Base-by-base conservation (phyloP, 1,140 invertebrate species). In the Drosophila persimilis region DNA sequence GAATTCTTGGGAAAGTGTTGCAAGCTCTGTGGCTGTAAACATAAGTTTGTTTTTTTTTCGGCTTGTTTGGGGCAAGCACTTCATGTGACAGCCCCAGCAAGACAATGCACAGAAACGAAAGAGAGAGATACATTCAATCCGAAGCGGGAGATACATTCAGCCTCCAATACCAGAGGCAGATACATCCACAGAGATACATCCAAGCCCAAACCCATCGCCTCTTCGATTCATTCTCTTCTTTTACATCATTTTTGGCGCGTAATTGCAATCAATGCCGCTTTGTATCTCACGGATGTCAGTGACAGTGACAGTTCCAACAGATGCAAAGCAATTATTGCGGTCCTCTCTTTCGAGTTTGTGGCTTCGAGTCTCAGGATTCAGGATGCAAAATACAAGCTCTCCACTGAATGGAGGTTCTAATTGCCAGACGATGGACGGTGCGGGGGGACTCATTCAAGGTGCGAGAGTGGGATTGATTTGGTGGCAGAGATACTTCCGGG, bases 1-100 rank as follows among this genome's bases (percentile, higher is more conserved):
- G 62, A 71, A 78, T 86, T 86, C 77, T 86, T 69, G 60, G 52
- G 81, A 88, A 81, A 85, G 81, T 86, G 81, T 80, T 86, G 81
- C 81, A 85, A 85, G 50, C 72, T 39, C 51, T 44, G 20, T 39
- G 51, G 46, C n/a, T 63, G 58, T 51, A 69, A 69, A 26, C 52
- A 69, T 43, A 31, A 6, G 7, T 13, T 11, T 39, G 11, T 39
- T 39, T 55, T 72, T n/a, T 50, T 53, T 48, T 24, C 13, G 13
- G 15, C 9, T 43, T n/a, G 47, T 39, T 17, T 72, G 58, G 43
- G 54, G 61, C 75, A 77, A 83, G 80, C 80, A 85, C 80, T 85
- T 77, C 69, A 86, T 81, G 83, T 86, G 83, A 83, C 84, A 83
- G 78, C 70, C 70, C 59, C 65, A 62, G 54, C 29, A 63, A 50